Base-by-base conservation (phyloP, 2,888 invertebrate species). In the Drosophila buzzatii region DNA sequence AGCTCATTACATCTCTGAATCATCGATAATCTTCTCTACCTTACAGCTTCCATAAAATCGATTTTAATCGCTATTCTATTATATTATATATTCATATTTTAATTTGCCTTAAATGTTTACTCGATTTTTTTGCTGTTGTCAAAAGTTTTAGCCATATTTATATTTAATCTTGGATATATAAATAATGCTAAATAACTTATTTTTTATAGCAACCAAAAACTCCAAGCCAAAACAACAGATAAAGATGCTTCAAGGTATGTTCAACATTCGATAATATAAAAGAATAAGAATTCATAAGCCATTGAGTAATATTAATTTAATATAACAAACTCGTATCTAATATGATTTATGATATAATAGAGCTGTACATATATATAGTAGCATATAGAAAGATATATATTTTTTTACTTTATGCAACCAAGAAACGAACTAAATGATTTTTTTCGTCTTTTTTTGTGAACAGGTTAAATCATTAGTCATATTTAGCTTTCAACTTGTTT, bases 401-500 rank as follows among this genome's bases (percentile, higher is more conserved):
- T 31, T 37, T 55, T 7, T n/a, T 39, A 14, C 18, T 51, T 51
- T 33, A 18, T 51, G 42, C 59, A 49, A 33, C 42, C 45, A 60
- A 51, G 27, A 57, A 41, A 44, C 73, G 39, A 45, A 67, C 58
- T 55, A 67, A 35, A 53, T 51, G 10, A n/a, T 7, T n/a, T 27
- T 27, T 27, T 27, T 23, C 31, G 18, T n/a, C 31, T 33, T 51
- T 33, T 14, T 49, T 2, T 12, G 33, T 18, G 51, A 51, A 33
- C 51, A 51, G 51, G 12, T 33, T 51, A 51, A 51, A 33, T 51
- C 51, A 51, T 51, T 35, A 51, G 51, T 55, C 55, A 55, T 55
- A 37, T 87, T 81, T 72, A 79, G 82, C 76, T 86, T 86, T 86
- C 79, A 81, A 78, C 79, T 85, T 73, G 59, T 64, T 65, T 14